Evolutionary conservation across 2,888 invertebrate species (phyloP).

Genomic region (Tipula helvola): DNA sequence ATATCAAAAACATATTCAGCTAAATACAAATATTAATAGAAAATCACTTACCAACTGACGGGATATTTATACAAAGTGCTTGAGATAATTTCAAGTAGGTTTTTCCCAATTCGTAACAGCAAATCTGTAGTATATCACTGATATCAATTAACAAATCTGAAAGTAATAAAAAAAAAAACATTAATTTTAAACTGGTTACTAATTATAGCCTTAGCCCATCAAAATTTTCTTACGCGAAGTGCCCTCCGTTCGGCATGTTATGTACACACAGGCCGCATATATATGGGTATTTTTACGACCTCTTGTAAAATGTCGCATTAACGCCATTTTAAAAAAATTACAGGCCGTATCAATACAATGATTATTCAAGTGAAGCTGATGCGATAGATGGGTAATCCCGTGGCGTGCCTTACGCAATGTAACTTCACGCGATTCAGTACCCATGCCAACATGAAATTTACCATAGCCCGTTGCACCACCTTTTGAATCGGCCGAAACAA

Average conservation of each 20-base stretch:
- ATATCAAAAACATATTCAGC: no score
- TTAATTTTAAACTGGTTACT: neutral
- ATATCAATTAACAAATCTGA: conserved; percentile 91
- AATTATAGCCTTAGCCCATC: conserved; percentile 22
- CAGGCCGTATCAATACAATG: conserved; percentile 89
- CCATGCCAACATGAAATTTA: conserved; percentile 64
- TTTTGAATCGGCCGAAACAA: conserved; percentile 80
- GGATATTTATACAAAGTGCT: conserved; percentile 80
- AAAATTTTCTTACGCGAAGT: conserved; percentile 70
- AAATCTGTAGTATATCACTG: conserved; percentile 93
- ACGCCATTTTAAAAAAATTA: conserved; percentile 86
- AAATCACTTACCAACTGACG: conserved; percentile 63
- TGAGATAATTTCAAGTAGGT: conserved; percentile 82
- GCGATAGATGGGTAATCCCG: conserved; percentile 74
- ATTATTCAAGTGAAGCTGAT: conserved; percentile 76
- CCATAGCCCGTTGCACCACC: conserved; percentile 74
- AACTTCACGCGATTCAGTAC: conserved; percentile 83
- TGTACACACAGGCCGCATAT: conserved; percentile 93
- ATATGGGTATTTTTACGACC: conserved; percentile 85
- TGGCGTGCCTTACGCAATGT: conserved; percentile 79
- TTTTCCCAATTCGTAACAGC: conserved; percentile 89
- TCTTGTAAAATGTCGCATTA: conserved; percentile 71
- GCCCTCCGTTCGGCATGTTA: conserved; percentile 90
- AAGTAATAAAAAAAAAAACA: conserved; percentile 13
- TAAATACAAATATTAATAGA: neutral